These are phyloP conservation scores for Eubucco bourcierii DNA, from an alignment of 2,113 vertebrate species.

Conservation along the genomic window DNA sequence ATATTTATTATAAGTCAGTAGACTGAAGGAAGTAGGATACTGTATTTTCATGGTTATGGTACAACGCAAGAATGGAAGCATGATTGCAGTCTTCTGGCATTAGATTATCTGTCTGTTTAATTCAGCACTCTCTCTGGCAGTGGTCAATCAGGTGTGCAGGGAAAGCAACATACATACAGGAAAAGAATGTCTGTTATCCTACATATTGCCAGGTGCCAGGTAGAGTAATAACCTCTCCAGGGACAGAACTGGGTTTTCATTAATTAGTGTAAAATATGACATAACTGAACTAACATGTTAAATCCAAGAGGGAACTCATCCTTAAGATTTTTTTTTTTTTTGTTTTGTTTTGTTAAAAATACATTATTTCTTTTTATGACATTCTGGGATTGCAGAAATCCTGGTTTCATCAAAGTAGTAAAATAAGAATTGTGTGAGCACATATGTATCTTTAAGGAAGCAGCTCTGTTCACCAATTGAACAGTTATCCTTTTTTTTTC, in stretches of 20 bases:
- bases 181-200: neutral
- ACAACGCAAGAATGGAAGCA: neutral
- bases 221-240: neutral
- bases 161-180: neutral
- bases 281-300: neutral
- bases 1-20: neutral
- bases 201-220: neutral
- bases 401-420: neutral
- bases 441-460: neutral
- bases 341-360: neutral
- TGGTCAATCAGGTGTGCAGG: neutral
- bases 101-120: neutral
- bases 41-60: neutral
- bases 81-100: neutral
- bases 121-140: neutral
- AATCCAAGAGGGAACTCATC: neutral
- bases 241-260: neutral
- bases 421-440: neutral
- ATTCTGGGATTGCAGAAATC: neutral
- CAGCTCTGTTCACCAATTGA: neutral
- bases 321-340: neutral
- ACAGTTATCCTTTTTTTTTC: neutral
- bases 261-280: neutral
- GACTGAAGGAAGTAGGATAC: neutral
- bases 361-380: neutral